phyloP scores from a whole-genome alignment of 2,888 invertebrate genomes.

The Hydropsyche betteni region DNA sequence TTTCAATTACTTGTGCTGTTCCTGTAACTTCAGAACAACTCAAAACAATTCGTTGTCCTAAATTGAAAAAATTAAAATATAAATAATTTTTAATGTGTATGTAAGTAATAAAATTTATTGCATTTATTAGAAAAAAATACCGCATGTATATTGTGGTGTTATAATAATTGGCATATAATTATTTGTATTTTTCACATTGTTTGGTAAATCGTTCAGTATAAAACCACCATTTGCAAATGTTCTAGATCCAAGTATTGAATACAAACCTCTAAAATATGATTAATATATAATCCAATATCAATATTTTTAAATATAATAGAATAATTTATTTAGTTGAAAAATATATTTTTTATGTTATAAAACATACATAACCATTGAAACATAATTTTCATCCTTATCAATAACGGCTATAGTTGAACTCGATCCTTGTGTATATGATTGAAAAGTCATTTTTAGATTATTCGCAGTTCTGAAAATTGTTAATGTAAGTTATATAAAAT shows the following conservation, averaged over 20 bases:
- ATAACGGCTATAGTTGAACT: constrained; percentile 72
- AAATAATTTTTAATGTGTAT: neutral
- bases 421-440: constrained; percentile 55
- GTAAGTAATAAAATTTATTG: neutral
- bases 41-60: constrained; percentile 65
- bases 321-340: constrained; percentile 38
- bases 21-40: constrained; percentile 64
- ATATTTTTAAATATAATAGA: constrained; percentile 36
- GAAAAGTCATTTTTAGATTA: constrained; percentile 55
- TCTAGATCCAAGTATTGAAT: constrained; percentile 64
- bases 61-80: constrained; percentile 53
- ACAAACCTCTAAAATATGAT: constrained; percentile 63
- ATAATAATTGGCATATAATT: constrained; percentile 58
- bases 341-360: constrained; percentile 15
- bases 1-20: constrained; percentile 63
- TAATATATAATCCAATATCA: neutral
- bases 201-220: constrained; percentile 60
- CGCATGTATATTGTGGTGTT: constrained; percentile 55
- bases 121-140: constrained; percentile 20
- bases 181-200: constrained; percentile 52
- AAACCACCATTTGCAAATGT: constrained; percentile 65
- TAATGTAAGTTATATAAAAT: neutral
- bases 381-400: constrained; percentile 73
- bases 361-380: constrained; percentile 73
- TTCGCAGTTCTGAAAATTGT: constrained; percentile 52